Percentiles rank a stretch among this genome's conserved stretches.
Conservation (phyloP, 2,113 vertebrate genomes). For the Bombycilla garrulus region DNA sequence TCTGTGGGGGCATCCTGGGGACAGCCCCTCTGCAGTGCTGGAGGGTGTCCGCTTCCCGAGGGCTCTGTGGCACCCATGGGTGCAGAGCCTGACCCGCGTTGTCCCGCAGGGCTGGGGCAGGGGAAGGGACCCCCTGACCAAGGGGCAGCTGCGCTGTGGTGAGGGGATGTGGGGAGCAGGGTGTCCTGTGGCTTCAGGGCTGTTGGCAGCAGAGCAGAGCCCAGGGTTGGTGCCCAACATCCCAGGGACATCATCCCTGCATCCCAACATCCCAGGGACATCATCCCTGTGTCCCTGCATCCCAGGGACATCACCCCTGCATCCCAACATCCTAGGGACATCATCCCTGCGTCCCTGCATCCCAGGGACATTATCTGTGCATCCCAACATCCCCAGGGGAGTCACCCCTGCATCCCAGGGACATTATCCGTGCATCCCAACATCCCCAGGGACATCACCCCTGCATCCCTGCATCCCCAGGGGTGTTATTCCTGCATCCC, state of each 20-base stretch:
- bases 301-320: too few relatives aligned
- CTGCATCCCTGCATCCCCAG: not conserved
- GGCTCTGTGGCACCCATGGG: not conserved
- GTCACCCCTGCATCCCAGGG: not conserved
- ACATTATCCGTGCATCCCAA: not conserved
- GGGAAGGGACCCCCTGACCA: rapidly evolving
- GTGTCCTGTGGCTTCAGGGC: not conserved
- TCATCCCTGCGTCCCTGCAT: not conserved
- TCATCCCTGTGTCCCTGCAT: not conserved
- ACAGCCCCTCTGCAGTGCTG: not conserved
- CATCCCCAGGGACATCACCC: too few relatives aligned
- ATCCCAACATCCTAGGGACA: not conserved
- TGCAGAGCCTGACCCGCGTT: not conserved
- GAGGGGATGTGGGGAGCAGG: not conserved
- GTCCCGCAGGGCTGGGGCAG: not conserved
- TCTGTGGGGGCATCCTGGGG: rapidly evolving
- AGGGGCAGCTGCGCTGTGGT: not conserved
- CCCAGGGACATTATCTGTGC: too few relatives aligned
- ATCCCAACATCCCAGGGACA: not conserved
- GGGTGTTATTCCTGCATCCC: rapidly evolving
- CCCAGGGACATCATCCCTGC: rapidly evolving
- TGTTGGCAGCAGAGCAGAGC: not conserved
- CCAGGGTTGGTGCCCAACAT: not conserved
- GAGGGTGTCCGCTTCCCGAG: not conserved
- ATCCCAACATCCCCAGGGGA: not conserved